Evolutionary conservation across 2,888 invertebrate species (phyloP), one percentile per base, ranked within the genome.

Genomic region (Trachelus tabidus): DNA sequence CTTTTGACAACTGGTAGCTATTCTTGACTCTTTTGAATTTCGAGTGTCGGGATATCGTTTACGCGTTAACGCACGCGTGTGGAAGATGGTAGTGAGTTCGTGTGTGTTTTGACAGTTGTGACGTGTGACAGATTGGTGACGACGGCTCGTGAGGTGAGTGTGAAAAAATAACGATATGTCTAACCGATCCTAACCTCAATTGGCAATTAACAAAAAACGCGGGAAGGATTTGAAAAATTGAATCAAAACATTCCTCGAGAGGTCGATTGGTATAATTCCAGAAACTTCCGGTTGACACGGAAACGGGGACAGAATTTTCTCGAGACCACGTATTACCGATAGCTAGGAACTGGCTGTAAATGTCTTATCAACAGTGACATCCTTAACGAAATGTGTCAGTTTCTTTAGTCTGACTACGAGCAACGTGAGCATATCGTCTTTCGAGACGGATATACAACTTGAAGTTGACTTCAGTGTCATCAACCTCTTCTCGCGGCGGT

Each of bases 41-140:
- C 68, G 73, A 74, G 23, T 34, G 68, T 75, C 23, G 23, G 11
- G 31, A 30, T 30, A 68, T 30, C 35, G 31, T 23, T 40, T 31
- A 69, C 76, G 76, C 69, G 68, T 73, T 56, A 56, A 56, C 69
- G 73, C 77, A 75, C 77, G 71, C 73, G 76, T 80, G 82, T 81
- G 79, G 85, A 86, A 87, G 82, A 89, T 88, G 88, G 85, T 86
- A 87, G 88, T 88, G 86, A 86, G 86, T 84, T 87, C 85, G 84
- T 81, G 85, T 87, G 89, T 87, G 85, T 85, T 88, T 88, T 88
- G 88, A 89, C 87, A 83, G 86, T 87, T 88, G 79, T 83, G 81
- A 56, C 79, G 85, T 82, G 85, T 81, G 74, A 82, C 81, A 68
- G 78, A 71, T 34, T 34, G 68, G 78, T 76, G 76, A 76, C 40